Evolutionary conservation across 2,797 vertebrate genomes (phyloP).

Genomic region (Heteromormyrus szaboi): DNA sequence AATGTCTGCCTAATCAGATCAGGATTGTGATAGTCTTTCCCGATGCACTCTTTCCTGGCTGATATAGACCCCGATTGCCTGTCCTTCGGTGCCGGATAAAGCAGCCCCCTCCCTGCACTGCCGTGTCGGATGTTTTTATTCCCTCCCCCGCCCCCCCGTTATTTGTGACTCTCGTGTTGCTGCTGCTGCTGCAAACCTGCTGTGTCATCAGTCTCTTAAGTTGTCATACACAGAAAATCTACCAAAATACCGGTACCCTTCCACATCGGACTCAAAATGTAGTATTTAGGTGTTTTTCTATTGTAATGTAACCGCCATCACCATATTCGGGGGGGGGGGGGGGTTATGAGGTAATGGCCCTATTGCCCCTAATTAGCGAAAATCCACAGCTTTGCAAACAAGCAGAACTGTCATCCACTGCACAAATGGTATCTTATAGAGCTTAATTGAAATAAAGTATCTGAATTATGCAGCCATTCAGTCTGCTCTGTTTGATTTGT

Average conservation of each 20-base stretch:
- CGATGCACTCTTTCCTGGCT: not conserved
- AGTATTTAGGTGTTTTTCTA: not conserved
- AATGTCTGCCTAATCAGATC: not conserved
- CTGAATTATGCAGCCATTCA: not conserved
- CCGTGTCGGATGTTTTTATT: not conserved
- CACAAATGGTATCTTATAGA: not conserved
- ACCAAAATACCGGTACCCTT: not conserved
- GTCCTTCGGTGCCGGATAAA: not conserved
- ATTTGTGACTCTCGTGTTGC: not conserved
- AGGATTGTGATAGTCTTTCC: not conserved
- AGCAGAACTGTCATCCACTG: not conserved
- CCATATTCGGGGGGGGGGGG: not conserved
- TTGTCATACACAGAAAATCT: not conserved
- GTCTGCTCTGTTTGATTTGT: not conserved
- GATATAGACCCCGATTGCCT: not conserved
- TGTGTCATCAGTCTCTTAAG: not conserved
- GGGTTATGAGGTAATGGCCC: not conserved
- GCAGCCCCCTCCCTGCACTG: not conserved
- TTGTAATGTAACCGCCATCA: not conserved
- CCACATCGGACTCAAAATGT: not conserved
- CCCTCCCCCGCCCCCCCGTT: not conserved
- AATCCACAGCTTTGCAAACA: not conserved
- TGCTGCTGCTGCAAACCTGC: not conserved
- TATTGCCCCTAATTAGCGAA: not conserved
- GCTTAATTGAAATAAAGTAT: not conserved